Percentiles rank a stretch among this genome's conserved stretches.
phyloP scores from a whole-genome alignment of 2,113 vertebrate genomes.

The Phalacrocorax brasilianus region DNA sequence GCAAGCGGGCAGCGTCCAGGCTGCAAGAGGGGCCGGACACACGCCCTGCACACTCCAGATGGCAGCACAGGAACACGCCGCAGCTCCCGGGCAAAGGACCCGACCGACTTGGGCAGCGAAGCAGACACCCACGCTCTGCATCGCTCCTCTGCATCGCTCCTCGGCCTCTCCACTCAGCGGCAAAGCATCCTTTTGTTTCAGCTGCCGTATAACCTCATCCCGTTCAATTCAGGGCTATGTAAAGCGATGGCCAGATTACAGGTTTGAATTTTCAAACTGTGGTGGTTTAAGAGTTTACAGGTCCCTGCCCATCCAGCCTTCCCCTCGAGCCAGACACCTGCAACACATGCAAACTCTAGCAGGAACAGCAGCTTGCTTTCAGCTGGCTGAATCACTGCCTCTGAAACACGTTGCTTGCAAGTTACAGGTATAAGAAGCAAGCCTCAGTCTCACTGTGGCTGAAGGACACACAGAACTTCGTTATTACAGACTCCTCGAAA shows the following conservation, averaged over 20 bases:
- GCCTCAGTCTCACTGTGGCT: no score
- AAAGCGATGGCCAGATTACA: neutral
- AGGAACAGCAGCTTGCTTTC: neutral
- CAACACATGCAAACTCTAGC: no score
- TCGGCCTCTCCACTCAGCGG: neutral
- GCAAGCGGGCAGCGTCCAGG: neutral
- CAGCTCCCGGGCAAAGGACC: neutral
- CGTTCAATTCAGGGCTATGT: neutral
- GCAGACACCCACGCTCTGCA: neutral
- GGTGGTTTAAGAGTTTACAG: no score
- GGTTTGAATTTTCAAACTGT: neutral
- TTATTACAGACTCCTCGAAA: neutral
- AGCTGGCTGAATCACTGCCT: neutral
- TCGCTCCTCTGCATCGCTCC: neutral
- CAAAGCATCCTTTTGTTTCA: neutral
- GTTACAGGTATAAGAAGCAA: neutral
- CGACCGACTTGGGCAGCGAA: fast-evolving
- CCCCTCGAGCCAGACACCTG: neutral
- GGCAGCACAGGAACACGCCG: neutral
- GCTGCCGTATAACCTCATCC: neutral
- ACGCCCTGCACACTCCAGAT: neutral
- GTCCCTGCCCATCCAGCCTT: neutral
- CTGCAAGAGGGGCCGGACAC: fast-evolving
- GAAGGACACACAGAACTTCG: neutral
- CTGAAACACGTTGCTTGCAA: neutral